Conservation (phyloP, 2,113 vertebrate species). For the Pavo muticus region DNA sequence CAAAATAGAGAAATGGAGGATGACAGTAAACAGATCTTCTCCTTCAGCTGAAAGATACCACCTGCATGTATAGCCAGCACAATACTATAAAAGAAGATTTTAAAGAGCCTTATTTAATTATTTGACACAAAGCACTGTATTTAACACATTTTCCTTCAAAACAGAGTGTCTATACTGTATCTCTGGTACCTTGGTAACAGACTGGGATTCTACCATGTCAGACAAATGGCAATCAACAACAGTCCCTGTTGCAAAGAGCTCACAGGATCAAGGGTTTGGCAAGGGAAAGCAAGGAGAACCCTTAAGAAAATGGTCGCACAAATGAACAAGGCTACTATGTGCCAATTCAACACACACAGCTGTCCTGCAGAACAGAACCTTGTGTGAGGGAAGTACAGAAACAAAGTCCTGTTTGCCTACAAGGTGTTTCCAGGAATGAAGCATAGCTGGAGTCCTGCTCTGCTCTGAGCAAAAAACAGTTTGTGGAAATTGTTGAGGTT, state of each 20-base stretch:
- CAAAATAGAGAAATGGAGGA: neutral
- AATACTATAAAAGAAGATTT: neutral
- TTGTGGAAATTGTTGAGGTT: neutral
- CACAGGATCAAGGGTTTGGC: neutral
- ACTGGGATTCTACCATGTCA: neutral
- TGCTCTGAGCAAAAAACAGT: neutral
- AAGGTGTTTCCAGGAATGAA: neutral
- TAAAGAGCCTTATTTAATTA: neutral
- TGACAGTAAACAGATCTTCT: neutral
- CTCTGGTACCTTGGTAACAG: neutral
- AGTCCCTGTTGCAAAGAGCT: neutral
- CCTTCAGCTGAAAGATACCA: neutral
- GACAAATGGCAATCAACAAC: neutral
- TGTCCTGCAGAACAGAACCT: neutral
- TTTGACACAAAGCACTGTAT: neutral
- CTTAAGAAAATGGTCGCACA: neutral
- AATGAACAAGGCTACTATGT: neutral
- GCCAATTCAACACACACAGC: neutral
- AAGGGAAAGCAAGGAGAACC: neutral
- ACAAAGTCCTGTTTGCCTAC: neutral
- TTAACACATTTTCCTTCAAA: neutral
- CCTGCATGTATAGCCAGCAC: rapidly evolving
- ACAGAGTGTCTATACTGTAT: neutral
- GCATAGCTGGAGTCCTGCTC: neutral
- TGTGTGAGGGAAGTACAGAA: neutral